Percentiles rank a stretch among this genome's conserved stretches.
Conservation (phyloP, 2,113 vertebrate genomes). For the Clarias magur region DNA sequence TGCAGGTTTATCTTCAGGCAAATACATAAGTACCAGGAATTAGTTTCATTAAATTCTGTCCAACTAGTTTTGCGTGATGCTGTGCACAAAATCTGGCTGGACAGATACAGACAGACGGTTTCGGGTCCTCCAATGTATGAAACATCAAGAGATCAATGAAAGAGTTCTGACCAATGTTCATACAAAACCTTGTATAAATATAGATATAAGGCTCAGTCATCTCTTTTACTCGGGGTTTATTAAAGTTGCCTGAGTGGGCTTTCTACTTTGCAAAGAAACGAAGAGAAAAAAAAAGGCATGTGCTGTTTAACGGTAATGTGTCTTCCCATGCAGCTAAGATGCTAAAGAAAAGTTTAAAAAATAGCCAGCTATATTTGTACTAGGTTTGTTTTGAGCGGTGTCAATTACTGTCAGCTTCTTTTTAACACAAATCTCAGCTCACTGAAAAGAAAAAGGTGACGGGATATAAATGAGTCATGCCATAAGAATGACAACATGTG, state of each 20-base stretch:
- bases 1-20: too few species aligned
- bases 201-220: slow-evolving; percentile 26
- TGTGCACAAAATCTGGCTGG: too few species aligned
- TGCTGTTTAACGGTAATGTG: not conserved
- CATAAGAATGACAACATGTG: not conserved
- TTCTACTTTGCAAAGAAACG: not conserved
- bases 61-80: too few species aligned
- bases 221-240: slow-evolving; percentile 35
- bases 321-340: not conserved
- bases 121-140: too few species aligned
- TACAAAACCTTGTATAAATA: too few species aligned
- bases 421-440: not conserved
- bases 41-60: too few species aligned
- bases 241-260: slow-evolving; percentile 17
- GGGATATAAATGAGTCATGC: not conserved
- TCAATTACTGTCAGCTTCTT: not conserved
- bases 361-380: not conserved
- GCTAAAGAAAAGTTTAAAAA: not conserved
- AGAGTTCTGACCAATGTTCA: too few species aligned
- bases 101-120: too few species aligned
- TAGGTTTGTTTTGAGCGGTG: not conserved
- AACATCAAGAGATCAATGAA: too few species aligned
- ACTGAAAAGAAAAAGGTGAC: not conserved
- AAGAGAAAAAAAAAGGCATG: not conserved
- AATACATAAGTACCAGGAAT: too few species aligned